Conservation (phyloP, 2,113 vertebrate species). For the Channa maculata region DNA sequence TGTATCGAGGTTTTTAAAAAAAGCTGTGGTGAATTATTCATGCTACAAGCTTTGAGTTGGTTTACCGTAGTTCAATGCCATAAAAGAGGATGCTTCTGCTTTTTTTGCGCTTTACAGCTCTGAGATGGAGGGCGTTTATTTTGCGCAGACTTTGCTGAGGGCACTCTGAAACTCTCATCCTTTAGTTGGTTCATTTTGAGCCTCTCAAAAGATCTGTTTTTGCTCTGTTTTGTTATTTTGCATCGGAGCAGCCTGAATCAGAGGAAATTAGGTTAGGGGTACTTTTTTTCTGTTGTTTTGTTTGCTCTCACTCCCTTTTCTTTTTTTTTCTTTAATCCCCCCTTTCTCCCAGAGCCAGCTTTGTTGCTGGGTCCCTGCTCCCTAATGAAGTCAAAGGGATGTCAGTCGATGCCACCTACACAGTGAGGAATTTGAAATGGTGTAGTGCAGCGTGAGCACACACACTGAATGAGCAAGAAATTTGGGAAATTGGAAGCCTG, state of each 20-base stretch:
- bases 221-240: slow-evolving; percentile 73
- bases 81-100: slow-evolving; percentile 50
- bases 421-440: slow-evolving; percentile 80
- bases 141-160: slow-evolving; percentile 33
- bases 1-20: slow-evolving; percentile 63
- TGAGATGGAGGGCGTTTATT: slow-evolving; percentile 36
- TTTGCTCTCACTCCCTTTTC: slow-evolving; percentile 57
- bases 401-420: slow-evolving; percentile 81
- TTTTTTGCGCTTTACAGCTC: background rate
- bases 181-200: slow-evolving; percentile 45
- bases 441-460: slow-evolving; percentile 51
- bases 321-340: slow-evolving; percentile 68
- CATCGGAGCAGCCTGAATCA: slow-evolving; percentile 61
- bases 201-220: slow-evolving; percentile 57
- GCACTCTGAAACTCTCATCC: slow-evolving; percentile 58
- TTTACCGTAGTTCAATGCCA: slow-evolving; percentile 57
- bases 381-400: slow-evolving; percentile 82
- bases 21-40: slow-evolving; percentile 78
- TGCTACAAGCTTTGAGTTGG: slow-evolving; percentile 69
- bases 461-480: slow-evolving; percentile 48
- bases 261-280: slow-evolving; percentile 78
- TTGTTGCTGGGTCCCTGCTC: slow-evolving; percentile 79
- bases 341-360: slow-evolving; percentile 70
- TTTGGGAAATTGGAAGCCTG: slow-evolving; percentile 55
- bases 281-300: slow-evolving; percentile 77